Conservation (phyloP, 1,140 invertebrate genomes). For the Bilobella aurantiaca region DNA sequence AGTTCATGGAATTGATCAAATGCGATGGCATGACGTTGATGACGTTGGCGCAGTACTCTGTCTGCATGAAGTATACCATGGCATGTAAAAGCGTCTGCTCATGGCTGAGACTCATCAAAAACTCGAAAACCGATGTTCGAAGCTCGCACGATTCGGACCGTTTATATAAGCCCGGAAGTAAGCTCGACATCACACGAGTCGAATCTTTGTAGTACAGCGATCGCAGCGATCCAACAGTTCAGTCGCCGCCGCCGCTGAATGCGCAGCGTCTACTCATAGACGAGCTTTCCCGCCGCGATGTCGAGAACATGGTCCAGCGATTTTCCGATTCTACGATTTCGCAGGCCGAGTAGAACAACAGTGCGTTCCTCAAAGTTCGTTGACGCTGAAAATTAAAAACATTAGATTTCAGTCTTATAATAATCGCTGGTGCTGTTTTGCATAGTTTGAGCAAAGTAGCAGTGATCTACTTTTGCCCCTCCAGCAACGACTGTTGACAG, state of each 20-base stretch:
- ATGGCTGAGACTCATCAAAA: constrained; percentile 18
- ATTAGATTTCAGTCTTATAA: too few species aligned
- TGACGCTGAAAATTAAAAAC: neutral
- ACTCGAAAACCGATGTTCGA: constrained; percentile 25
- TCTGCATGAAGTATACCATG: constrained; percentile 34
- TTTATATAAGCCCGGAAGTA: constrained; percentile 32
- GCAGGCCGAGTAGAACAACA: constrained; percentile 21
- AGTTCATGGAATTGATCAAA: constrained; percentile 15
- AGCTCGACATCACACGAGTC: neutral
- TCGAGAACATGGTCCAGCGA: constrained; percentile 25
- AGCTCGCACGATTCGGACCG: constrained; percentile 29
- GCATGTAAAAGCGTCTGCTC: constrained; percentile 25
- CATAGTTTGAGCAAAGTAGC: too few species aligned
- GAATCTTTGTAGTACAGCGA: constrained; percentile 5
- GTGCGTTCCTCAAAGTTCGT: constrained; percentile 23
- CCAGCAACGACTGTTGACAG: neutral
- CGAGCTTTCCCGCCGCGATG: constrained; percentile 25
- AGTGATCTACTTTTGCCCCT: too few species aligned
- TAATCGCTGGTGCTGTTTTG: too few species aligned
- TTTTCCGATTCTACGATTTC: constrained; percentile 24
- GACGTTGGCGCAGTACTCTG: constrained; percentile 29
- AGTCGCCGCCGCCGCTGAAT: too few species aligned
- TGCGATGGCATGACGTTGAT: constrained; percentile 17
- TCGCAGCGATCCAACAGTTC: constrained; percentile 26
- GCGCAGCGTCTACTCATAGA: constrained; percentile 10